These are phyloP conservation scores for Halocynthia aurantium DNA, from an alignment of 23 tunicate genomes.

Conservation along the genomic window DNA sequence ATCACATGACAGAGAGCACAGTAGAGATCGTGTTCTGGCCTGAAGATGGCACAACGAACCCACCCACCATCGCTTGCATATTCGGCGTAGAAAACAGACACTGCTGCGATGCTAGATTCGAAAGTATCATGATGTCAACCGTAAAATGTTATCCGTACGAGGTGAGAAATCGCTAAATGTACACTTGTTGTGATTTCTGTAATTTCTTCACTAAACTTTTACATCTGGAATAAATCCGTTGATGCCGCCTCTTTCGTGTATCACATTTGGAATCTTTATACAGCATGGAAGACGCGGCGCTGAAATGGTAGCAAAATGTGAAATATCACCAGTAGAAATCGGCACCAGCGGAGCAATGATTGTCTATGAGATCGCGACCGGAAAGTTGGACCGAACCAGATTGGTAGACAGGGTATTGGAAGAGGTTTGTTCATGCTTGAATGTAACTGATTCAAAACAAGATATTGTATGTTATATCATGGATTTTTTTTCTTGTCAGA, in stretches of 20 bases:
- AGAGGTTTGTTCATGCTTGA: too few relatives aligned
- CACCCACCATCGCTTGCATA: neutral
- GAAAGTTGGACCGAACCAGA: too few relatives aligned
- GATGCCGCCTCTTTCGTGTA: neutral
- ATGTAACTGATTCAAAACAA: too few relatives aligned
- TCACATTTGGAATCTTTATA: neutral
- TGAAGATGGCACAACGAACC: neutral
- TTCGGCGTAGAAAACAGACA: neutral
- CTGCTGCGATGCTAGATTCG: neutral
- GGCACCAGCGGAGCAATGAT: too few relatives aligned
- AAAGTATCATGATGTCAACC: neutral
- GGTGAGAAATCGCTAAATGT: neutral
- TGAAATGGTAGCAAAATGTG: too few relatives aligned
- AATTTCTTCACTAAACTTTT: neutral
- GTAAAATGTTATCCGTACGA: slow-evolving; percentile 1
- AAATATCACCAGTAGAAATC: too few relatives aligned
- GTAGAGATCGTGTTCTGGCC: slow-evolving; percentile 13
- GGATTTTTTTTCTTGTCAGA: too few relatives aligned
- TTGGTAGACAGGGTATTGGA: too few relatives aligned
- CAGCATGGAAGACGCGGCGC: too few relatives aligned
- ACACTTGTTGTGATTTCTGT: neutral
- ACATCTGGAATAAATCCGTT: neutral
- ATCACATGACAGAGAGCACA: neutral
- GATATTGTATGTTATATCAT: too few relatives aligned
- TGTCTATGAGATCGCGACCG: too few relatives aligned